These are phyloP conservation scores for Scaptodrosophila lebanonensis DNA, from an alignment of 1,140 invertebrate species.

Conservation along the genomic window DNA sequence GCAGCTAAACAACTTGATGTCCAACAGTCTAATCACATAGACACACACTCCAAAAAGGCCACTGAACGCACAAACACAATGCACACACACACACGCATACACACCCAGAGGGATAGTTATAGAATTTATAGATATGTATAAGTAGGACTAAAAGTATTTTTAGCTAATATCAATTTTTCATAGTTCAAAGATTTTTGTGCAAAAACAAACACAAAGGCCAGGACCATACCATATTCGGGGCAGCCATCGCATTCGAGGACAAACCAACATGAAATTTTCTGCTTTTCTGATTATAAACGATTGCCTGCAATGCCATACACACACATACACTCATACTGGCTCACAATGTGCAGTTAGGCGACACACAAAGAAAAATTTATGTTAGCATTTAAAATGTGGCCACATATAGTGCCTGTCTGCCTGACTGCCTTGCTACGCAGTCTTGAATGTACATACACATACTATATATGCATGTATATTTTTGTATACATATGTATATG, in stretches of 20 bases:
- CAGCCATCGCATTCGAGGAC: no score
- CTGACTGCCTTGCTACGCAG: slow-evolving; percentile 21
- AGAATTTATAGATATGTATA: no score
- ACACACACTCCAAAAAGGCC: slow-evolving; percentile 61
- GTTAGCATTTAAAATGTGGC: slow-evolving; percentile 46
- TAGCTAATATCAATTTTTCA: slow-evolving; percentile 76
- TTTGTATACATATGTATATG: no score
- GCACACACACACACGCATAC: slow-evolving; percentile 30
- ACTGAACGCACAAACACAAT: slow-evolving; percentile 44
- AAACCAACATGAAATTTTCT: slow-evolving; percentile 68
- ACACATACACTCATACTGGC: slow-evolving; percentile 4
- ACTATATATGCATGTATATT: no score
- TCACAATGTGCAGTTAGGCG: slow-evolving; percentile 5
- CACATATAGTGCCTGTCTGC: no score
- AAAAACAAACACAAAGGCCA: slow-evolving; percentile 23
- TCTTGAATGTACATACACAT: no score
- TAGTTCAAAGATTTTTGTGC: slow-evolving; percentile 71
- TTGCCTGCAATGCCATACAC: slow-evolving; percentile 50
- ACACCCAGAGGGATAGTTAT: no score
- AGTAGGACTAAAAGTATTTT: slow-evolving; percentile 71
- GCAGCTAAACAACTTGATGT: slow-evolving; percentile 58
- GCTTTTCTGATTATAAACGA: slow-evolving; percentile 71
- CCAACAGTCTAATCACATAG: slow-evolving; percentile 68
- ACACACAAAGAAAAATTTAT: slow-evolving; percentile 28
- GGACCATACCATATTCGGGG: slow-evolving; percentile 35